These are phyloP conservation scores for Byasa hedistus DNA, from an alignment of 2,888 invertebrate genomes.

Conservation along the genomic window DNA sequence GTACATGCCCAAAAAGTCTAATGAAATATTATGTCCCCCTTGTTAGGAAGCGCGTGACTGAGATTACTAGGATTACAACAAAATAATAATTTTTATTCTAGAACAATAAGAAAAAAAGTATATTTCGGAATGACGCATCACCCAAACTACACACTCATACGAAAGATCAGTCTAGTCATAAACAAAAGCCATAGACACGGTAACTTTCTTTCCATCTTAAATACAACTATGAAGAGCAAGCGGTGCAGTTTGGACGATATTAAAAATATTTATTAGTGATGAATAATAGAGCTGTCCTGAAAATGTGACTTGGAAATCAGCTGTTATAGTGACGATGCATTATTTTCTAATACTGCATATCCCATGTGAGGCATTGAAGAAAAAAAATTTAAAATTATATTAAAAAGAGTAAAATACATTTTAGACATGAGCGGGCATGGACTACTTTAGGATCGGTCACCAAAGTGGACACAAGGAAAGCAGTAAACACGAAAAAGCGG, in stretches of 20 bases:
- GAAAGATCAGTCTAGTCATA: conserved; percentile 34
- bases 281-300: conserved; percentile 80
- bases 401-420: conserved; percentile 72
- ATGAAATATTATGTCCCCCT: conserved; percentile 69
- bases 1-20: conserved; percentile 76
- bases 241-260: conserved; percentile 70
- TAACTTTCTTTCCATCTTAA: conserved; percentile 27
- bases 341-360: conserved; percentile 79
- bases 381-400: conserved; percentile 74
- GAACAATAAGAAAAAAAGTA: conserved; percentile 55
- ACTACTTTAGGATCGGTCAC: conserved; percentile 79
- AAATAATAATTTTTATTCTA: conserved; percentile 63
- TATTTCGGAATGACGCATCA: conserved; percentile 67
- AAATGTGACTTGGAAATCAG: conserved; percentile 76
- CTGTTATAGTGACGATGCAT: conserved; percentile 79
- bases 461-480: conserved; percentile 82
- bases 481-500: conserved; percentile 81
- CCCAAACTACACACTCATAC: conserved; percentile 65
- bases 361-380: conserved; percentile 77
- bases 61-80: conserved; percentile 66
- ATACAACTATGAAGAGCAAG: conserved; percentile 38
- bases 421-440: conserved; percentile 78
- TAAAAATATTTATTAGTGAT: conserved; percentile 69
- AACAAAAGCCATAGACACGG: conserved; percentile 32
- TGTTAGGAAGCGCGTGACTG: conserved; percentile 77